Base-by-base conservation (phyloP, 2,113 vertebrate species). In the Platanista minor region DNA sequence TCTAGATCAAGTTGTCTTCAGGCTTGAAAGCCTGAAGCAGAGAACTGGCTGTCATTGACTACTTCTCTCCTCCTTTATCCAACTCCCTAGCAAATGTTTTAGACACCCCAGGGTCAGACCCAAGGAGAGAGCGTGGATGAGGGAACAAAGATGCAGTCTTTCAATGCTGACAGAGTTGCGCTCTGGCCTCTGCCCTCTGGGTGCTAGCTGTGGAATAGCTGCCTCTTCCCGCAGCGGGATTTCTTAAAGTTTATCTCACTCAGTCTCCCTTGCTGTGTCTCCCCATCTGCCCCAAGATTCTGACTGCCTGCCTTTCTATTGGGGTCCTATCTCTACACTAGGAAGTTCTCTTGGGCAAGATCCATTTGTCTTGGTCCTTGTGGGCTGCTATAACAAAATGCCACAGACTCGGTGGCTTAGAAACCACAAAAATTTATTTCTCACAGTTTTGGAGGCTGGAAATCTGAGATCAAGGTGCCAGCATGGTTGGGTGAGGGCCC, bases 101-200 rank as follows among this genome's bases (percentile, higher is more conserved):
- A 69, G 87, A 27, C 6, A 7, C 3, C 27, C 66, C 27, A 23
- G 25, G 21, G 5, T 43, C 57, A 87, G 71, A 75, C 46, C 29
- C 31, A 18, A 33, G 23, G 8, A 64, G 17, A 80, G 54, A 80
- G 54, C 74, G 41, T 29, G 54, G 20, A 27, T 11, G 23, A 59
- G 43, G 31, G 12, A 93, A 14, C 29, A 77, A 89, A 71, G 31
- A 39, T 18, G 31, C 31, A 41, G 43, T 52, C 86, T 33, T 25
- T 1, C 3, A 72, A 80, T n/a, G 36, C n/a, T 25, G 27, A 46
- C 8, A 59, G 59, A 74, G 3, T 31, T 64, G 31, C 0, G 1
- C 39, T 92, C 59, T 5, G 27, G 39, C 52, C 41, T 69, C 61
- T 27, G 75, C 3, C 57, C 21, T 46, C 15, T 1, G 5, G 23